Evolutionary conservation across 2,797 vertebrate genomes (phyloP).

Genomic region (Potorous gilbertii): DNA sequence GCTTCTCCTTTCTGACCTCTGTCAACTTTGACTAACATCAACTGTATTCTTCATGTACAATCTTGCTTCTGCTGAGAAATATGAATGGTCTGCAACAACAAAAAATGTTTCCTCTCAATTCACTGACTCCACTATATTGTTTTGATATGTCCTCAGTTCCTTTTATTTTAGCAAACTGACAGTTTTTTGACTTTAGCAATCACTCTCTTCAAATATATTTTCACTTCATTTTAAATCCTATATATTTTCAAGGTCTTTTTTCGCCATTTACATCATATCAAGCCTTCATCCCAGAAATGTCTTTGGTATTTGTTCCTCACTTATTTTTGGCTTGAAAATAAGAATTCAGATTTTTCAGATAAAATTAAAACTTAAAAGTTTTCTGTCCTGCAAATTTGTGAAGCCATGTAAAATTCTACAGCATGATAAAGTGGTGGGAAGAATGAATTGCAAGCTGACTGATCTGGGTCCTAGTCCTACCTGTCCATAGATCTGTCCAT

Average conservation of each 20-base stretch:
- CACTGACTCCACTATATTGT: neutral
- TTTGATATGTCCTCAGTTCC: neutral
- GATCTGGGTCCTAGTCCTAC: neutral
- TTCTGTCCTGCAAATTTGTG: neutral
- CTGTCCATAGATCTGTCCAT: neutral
- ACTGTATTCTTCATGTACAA: neutral
- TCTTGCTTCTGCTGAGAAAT: conserved; percentile 4
- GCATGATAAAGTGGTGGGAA: neutral
- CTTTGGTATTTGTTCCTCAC: neutral
- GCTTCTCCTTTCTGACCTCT: conserved; percentile 10
- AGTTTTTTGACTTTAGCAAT: neutral
- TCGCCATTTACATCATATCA: neutral
- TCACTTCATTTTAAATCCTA: neutral
- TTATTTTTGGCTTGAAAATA: neutral
- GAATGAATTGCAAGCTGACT: neutral
- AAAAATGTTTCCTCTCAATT: conserved; percentile 10
- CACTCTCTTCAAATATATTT: conserved; percentile 14
- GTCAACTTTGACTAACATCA: neutral
- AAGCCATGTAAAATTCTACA: neutral
- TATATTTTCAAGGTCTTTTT: conserved; percentile 5
- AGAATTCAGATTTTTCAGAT: conserved; percentile 18
- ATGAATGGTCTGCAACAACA: neutral
- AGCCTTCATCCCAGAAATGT: neutral
- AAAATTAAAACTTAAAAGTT: neutral
- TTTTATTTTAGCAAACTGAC: neutral